Evolutionary conservation across 2,888 invertebrate species (phyloP).

Genomic region (Zaprionus lineosus): DNA sequence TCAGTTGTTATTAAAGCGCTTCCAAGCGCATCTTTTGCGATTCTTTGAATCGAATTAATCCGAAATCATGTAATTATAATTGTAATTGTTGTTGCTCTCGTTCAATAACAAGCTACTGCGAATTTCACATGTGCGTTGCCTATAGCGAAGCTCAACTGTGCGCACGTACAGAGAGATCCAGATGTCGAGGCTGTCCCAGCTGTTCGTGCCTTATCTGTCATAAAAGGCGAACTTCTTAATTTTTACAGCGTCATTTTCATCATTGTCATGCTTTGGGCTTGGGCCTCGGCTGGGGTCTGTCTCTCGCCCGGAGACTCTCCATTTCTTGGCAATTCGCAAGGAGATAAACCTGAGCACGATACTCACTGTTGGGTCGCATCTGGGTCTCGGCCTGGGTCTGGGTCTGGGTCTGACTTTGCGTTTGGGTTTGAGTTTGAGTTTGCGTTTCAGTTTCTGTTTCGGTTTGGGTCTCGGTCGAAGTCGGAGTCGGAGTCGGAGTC

Average conservation of each 20-base stretch:
- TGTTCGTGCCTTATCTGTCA: constrained; percentile 81
- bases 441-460: constrained; percentile 59
- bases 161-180: constrained; percentile 19
- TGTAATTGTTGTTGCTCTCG: no score
- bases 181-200: constrained; percentile 49
- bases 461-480: constrained; percentile 31
- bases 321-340: constrained; percentile 50
- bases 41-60: no score
- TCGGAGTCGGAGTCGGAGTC: constrained; percentile 39
- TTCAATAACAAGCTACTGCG: no score
- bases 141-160: not conserved
- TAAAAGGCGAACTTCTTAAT: constrained; percentile 80
- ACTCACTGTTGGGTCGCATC: constrained; percentile 23
- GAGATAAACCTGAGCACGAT: constrained; percentile 24
- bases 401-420: constrained; percentile 45
- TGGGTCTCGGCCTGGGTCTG: constrained; percentile 65
- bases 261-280: constrained; percentile 65
- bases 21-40: no score
- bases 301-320: constrained; percentile 25
- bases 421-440: constrained; percentile 66
- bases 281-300: constrained; percentile 29
- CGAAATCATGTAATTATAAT: no score
- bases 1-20: no score
- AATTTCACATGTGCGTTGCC: not conserved
- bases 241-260: constrained; percentile 80